These are phyloP conservation scores for Leucozona laternaria DNA, from an alignment of 2,888 invertebrate genomes.

Conservation along the genomic window DNA sequence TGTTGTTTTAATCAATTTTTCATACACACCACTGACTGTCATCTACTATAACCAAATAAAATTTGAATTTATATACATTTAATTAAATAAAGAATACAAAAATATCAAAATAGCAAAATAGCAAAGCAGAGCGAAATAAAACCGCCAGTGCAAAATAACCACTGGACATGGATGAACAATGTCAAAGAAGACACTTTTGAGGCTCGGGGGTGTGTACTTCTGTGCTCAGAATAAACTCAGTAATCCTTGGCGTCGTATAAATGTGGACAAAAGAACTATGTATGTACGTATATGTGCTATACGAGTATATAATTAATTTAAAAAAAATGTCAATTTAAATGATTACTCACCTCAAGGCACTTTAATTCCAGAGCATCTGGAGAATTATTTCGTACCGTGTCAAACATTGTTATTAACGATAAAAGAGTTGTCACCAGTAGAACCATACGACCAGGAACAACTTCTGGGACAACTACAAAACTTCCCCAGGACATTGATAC, in stretches of 20 bases:
- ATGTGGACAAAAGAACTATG: conserved; percentile 1
- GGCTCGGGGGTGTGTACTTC: conserved; percentile 7
- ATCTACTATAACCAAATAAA: neutral
- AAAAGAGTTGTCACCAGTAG: conserved; percentile 87
- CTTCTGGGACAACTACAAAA: conserved; percentile 87
- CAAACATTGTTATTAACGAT: conserved; percentile 88
- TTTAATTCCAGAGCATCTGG: conserved; percentile 87
- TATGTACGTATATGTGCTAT: neutral
- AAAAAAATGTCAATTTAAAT: conserved; percentile 43
- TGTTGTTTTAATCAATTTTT: conserved; percentile 22
- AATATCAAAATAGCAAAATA: conserved; percentile 51
- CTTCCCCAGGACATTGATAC: conserved; percentile 89
- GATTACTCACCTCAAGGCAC: conserved; percentile 85
- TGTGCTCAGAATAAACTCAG: conserved; percentile 57
- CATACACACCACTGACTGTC: conserved; percentile 41
- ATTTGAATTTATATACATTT: conserved; percentile 51
- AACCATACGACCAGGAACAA: conserved; percentile 87
- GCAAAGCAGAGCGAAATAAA: conserved; percentile 5
- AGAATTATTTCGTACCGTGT: conserved; percentile 88
- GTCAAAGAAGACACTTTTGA: conserved; percentile 46
- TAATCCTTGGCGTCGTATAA: conserved; percentile 43
- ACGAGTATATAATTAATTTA: conserved; percentile 29
- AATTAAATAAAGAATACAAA: conserved; percentile 60
- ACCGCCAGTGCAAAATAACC: conserved; percentile 10
- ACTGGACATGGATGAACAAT: conserved; percentile 9